Evolutionary conservation across 1,140 invertebrate genomes (phyloP).

Genomic region (Eueides isabella): DNA sequence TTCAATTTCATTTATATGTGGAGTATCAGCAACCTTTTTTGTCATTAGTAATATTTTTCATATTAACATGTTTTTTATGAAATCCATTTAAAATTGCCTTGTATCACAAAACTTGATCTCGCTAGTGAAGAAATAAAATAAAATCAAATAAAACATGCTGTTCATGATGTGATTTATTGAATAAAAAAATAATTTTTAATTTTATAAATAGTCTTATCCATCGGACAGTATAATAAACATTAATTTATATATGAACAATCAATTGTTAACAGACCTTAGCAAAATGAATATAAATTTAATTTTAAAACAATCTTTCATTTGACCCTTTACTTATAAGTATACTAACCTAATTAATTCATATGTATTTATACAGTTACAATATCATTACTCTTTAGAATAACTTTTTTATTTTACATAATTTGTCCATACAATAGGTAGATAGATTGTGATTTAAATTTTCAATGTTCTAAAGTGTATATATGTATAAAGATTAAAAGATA

Average conservation of each 20-base stretch:
- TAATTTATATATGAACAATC: conserved; percentile 28
- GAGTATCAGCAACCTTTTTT: too few species aligned
- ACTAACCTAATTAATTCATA: background rate
- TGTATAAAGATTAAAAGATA: too few species aligned
- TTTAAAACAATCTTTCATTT: conserved; percentile 20
- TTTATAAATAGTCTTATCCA: conserved; percentile 29
- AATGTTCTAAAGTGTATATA: too few species aligned
- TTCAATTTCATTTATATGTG: too few species aligned
- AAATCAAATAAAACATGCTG: conserved; percentile 8
- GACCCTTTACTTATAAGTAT: background rate
- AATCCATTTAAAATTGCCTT: conserved; percentile 1
- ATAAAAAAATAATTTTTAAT: conserved; percentile 27
- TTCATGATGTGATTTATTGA: conserved; percentile 29
- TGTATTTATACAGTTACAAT: background rate
- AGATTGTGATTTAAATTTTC: too few species aligned
- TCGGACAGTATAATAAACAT: conserved; percentile 23
- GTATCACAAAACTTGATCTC: conserved; percentile 19
- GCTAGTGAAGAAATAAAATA: background rate
- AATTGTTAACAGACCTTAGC: conserved; percentile 20
- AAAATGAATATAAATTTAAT: conserved; percentile 27
- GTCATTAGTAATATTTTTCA: too few species aligned
- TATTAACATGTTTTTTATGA: too few species aligned
- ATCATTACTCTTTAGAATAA: too few species aligned
- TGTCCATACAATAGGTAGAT: too few species aligned
- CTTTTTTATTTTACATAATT: too few species aligned